Percentiles rank a stretch among this genome's conserved stretches.
These are phyloP conservation scores for Chloropsis cyanopogon DNA, from an alignment of 2,113 vertebrate genomes.

Conservation along the genomic window DNA sequence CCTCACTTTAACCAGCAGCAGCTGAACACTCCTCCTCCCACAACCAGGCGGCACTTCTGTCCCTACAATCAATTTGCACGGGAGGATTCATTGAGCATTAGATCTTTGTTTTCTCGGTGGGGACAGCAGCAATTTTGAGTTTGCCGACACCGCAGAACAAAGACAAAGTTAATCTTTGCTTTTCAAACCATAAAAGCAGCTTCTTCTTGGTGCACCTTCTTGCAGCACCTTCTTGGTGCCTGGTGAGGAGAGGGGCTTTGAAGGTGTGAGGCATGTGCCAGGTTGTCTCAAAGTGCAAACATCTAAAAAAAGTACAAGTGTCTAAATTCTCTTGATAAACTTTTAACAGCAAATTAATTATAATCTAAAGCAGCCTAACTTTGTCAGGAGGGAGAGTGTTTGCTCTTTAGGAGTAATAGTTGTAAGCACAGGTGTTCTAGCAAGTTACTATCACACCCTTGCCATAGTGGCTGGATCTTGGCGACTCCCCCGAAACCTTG, in stretches of 20 bases:
- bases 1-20: not conserved
- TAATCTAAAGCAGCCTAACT: not conserved
- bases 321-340: not conserved
- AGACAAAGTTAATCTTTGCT: not conserved
- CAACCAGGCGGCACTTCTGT: not conserved
- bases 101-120: not conserved
- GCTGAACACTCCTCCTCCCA: not conserved
- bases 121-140: not conserved
- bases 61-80: not conserved
- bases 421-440: not conserved
- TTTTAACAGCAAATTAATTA: not conserved
- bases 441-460: rapidly evolving
- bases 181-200: not conserved
- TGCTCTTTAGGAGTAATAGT: not conserved
- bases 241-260: not conserved
- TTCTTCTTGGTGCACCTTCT: too few species aligned
- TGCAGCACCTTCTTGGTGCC: not conserved
- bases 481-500: not conserved
- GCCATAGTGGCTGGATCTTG: not conserved
- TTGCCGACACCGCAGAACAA: rapidly evolving
- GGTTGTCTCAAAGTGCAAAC: not conserved
- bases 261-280: too few species aligned
- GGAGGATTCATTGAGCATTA: not conserved
- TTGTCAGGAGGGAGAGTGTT: not conserved
- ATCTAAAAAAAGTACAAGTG: not conserved